phyloP scores from a whole-genome alignment of 2,797 vertebrate species.

The Harpagifer antarcticus region DNA sequence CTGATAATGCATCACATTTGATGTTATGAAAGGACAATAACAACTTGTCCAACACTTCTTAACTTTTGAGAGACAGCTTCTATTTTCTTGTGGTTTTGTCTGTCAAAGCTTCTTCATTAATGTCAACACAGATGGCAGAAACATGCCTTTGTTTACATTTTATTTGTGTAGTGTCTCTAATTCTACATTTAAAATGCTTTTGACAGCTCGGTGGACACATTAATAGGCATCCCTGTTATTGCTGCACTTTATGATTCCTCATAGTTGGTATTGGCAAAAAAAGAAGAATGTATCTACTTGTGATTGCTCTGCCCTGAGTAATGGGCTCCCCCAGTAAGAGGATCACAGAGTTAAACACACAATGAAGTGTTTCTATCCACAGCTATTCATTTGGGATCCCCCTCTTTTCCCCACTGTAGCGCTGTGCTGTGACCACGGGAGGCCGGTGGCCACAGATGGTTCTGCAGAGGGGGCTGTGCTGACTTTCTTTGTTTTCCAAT shows the following conservation, averaged over 20 bases:
- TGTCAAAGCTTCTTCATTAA: slow-evolving; percentile 12
- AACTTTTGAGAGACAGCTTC: slow-evolving; percentile 8
- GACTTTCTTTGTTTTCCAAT: slow-evolving; percentile 91
- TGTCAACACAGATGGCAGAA: slow-evolving; percentile 9
- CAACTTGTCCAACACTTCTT: slow-evolving; percentile 1
- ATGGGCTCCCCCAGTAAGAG: slow-evolving; percentile 59
- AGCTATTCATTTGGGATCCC: slow-evolving; percentile 74
- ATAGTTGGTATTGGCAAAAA: slow-evolving; percentile 7
- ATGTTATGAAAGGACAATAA: slow-evolving; percentile 17
- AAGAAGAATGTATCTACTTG: slow-evolving; percentile 37
- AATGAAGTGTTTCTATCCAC: slow-evolving; percentile 71
- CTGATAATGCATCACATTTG: not conserved
- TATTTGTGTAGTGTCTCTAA: slow-evolving; percentile 16
- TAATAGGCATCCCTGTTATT: not conserved
- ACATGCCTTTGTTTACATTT: slow-evolving; percentile 17
- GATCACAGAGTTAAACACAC: slow-evolving; percentile 80
- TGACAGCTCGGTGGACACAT: slow-evolving; percentile 3
- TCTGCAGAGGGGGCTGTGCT: slow-evolving; percentile 78
- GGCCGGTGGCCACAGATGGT: slow-evolving; percentile 82
- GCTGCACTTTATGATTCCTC: slow-evolving; percentile 12
- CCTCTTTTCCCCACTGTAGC: slow-evolving; percentile 70
- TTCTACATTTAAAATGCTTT: slow-evolving; percentile 25
- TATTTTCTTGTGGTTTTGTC: not conserved
- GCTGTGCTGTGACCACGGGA: slow-evolving; percentile 59
- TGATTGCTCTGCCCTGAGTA: slow-evolving; percentile 40